Evolutionary conservation across 2,113 vertebrate genomes (phyloP), one percentile per base, ranked within the genome.

Genomic region (Microcebus tavaratra): DNA sequence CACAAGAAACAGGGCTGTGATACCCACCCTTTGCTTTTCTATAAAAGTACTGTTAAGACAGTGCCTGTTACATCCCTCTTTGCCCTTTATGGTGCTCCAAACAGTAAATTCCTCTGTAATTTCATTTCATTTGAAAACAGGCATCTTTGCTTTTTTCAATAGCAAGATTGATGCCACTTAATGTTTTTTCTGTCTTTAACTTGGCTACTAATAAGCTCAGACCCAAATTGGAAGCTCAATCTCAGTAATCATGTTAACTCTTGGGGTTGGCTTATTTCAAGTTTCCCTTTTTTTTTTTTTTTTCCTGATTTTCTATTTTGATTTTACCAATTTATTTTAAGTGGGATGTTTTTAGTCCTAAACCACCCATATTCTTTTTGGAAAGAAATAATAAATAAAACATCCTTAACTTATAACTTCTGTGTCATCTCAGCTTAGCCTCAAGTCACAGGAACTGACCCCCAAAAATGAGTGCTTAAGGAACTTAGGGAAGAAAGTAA

Each of bases 301-400:
- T 36, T 75, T 86, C 45, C 72, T 95, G 36, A 21, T 76, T 88
- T 96, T 76, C 92, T 90, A 76, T 84, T 91, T 90, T 81, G 65
- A 92, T 95, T 78, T 96, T 80, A 81, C 80, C 80, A 81, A 68
- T 68, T 92, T 88, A 92, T 78, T 97, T 87, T 59, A 85, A 83
- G 55, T 34, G 13, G 53, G 5, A 29, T 83, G 50, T 96, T 89
- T 94, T 85, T 9, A 42, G 6, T 87, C 23, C 25, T 45, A 91
- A 94, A 93, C 23, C 79, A 95, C 91, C 61, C 95, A 87, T 68
- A 50, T 80, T 63, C 42, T 96, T 93, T 96, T 75, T 65, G 80
- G 68, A 96, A 72, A 88, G 59, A 90, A 91, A 31, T 82, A 93
- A 70, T 95, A 91, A 87, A 88, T 86, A 88, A 75, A 76, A 75